Percentiles rank a stretch among this genome's conserved stretches.
Conservation (phyloP, 2,797 vertebrate species). For the Orientallactaga sibirica region DNA sequence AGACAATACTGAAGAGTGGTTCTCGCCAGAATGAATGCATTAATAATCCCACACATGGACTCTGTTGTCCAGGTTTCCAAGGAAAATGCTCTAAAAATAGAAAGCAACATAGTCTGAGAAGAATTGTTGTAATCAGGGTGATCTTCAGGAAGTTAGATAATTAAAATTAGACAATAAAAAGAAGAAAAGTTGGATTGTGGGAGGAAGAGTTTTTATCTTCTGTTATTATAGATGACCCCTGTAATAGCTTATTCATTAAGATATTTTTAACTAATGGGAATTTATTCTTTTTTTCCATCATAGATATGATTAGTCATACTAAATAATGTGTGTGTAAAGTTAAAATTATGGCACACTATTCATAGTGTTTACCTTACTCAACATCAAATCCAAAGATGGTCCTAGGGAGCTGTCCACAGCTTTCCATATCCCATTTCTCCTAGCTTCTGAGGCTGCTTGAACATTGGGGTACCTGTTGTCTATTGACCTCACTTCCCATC, state of each 20-base stretch:
- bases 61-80: background rate
- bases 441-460: background rate
- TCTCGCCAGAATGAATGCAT: background rate
- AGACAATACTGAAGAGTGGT: background rate
- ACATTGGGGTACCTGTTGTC: background rate
- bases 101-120: background rate
- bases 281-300: background rate
- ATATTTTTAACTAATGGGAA: background rate
- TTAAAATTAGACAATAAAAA: background rate
- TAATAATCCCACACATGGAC: background rate
- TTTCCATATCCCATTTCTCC: background rate
- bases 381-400: background rate
- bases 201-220: conserved; percentile 15
- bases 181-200: background rate
- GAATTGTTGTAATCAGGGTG: conserved; percentile 2
- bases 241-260: background rate
- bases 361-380: background rate
- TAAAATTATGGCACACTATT: conserved; percentile 18
- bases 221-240: background rate
- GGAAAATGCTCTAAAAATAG: conserved; percentile 41
- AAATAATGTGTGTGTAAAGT: background rate
- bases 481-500: background rate
- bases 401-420: background rate
- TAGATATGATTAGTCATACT: background rate
- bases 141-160: conserved; percentile 39